A percentile compares a stretch with the other conserved stretches of the same genome.
Conservation (phyloP, 1,140 invertebrate species). For the Drosophila kikkawai region DNA sequence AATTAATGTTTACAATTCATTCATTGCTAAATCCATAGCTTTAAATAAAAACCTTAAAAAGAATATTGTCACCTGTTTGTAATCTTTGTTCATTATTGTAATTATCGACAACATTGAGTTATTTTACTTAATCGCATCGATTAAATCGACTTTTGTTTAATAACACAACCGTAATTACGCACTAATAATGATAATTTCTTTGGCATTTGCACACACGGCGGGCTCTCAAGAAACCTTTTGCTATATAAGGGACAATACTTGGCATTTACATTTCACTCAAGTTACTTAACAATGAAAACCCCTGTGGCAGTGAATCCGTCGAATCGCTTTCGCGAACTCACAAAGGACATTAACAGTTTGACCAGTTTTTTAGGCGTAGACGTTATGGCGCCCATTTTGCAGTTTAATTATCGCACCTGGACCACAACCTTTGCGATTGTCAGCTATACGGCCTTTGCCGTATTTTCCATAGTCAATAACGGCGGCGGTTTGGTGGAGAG, state of each 20-base stretch:
- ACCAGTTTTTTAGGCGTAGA: conserved; percentile 47
- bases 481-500: conserved; percentile 43
- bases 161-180: conserved; percentile 3
- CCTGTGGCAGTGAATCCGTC: conserved; percentile 9
- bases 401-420: conserved; percentile 49
- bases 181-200: conserved; percentile 33
- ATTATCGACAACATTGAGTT: conserved; percentile 1
- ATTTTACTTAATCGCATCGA: not conserved
- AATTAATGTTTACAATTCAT: no score
- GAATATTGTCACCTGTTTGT: not conserved
- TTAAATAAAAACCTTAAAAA: not conserved
- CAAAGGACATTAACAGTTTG: conserved; percentile 38
- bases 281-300: conserved; percentile 11
- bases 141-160: conserved; percentile 10
- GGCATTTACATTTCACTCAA: conserved; percentile 1
- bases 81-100: not conserved
- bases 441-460: conserved; percentile 39
- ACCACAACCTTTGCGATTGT: conserved; percentile 27
- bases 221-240: conserved; percentile 2
- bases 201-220: not conserved
- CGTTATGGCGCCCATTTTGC: conserved; percentile 15
- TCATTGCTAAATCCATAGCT: not conserved
- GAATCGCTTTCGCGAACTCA: conserved; percentile 34
- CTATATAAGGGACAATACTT: conserved; percentile 15
- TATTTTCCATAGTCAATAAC: conserved; percentile 32